Conservation (phyloP, 2,113 vertebrate genomes). For the Entomyzon cyanotis region DNA sequence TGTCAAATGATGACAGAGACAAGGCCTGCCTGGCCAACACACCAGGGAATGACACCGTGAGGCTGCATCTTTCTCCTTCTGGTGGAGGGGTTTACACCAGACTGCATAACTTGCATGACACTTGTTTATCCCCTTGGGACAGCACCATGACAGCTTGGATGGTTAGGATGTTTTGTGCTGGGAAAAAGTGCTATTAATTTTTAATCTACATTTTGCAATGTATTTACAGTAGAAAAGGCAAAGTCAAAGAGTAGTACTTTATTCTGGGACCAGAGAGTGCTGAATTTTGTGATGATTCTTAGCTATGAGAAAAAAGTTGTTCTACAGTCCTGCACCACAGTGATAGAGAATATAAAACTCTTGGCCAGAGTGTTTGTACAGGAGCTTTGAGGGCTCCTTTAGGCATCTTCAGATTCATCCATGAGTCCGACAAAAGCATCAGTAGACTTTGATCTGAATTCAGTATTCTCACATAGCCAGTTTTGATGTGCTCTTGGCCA, state of each 20-base stretch:
- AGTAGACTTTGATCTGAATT: neutral
- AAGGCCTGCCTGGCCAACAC: neutral
- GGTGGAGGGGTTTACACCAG: neutral
- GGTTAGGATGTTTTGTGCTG: neutral
- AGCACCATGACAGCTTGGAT: neutral
- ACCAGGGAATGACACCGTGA: neutral
- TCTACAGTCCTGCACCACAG: neutral
- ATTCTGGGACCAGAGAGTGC: neutral
- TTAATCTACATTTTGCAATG: neutral
- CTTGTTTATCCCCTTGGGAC: neutral
- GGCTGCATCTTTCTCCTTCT: neutral
- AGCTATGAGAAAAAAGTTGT: neutral
- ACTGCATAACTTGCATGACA: neutral
- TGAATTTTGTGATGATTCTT: neutral
- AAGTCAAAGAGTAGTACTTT: neutral
- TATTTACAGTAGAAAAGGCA: neutral
- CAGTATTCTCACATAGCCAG: neutral
- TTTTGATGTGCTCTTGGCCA: neutral
- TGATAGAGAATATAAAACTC: neutral
- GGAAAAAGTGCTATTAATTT: neutral
- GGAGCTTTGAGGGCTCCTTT: neutral
- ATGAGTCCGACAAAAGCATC: neutral
- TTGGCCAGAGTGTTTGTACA: neutral
- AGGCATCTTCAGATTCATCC: neutral
- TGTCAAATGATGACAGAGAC: neutral